Evolutionary conservation across 2,888 invertebrate genomes (phyloP), one percentile per base, ranked within the genome.

Genomic region (Caradrina clavipalpis): DNA sequence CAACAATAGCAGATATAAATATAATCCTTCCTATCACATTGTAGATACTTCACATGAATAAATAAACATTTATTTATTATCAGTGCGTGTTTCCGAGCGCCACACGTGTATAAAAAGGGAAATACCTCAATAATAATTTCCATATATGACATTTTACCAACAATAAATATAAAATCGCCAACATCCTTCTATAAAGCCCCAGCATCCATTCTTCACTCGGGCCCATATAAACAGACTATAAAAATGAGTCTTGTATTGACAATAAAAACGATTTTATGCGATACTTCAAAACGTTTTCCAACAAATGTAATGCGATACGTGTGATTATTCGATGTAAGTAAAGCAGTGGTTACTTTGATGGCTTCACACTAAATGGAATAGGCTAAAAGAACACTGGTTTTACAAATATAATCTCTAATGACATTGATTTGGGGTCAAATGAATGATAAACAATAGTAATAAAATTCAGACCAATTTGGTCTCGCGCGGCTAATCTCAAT

Each of bases 231-330:
- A 94, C 93, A 93, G 89, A 89, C 87, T 84, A 90, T 95, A 94
- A 95, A 94, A 93, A 88, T 89, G 93, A 93, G 91, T 92, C 92
- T 91, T 90, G 91, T 92, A 91, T 90, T 88, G 89, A 87, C 89
- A 88, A 90, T 94, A 93, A 94, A 92, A 92, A 84, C 81, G 56
- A 80, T 89, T 94, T 93, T 92, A 93, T 89, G 91, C 80, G 82
- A 81, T 86, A 86, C 84, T 86, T 82, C 72, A 86, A 85, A 91
- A 88, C 86, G 86, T 86, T 88, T 87, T 81, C 80, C 80, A 78
- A 83, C 84, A 82, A 86, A 86, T 78, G 82, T 79, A 81, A 78
- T 73, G 47, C 53, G 71, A 77, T 71, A 69, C 61, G 66, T 80
- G 76, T 83, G 79, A 76, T 76, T 82, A 71, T 70, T 74, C 61